Percentiles rank a stretch among this genome's conserved stretches.
Evolutionary conservation across 2,113 vertebrate genomes (phyloP).

Genomic region (Xiphophorus maculatus): DNA sequence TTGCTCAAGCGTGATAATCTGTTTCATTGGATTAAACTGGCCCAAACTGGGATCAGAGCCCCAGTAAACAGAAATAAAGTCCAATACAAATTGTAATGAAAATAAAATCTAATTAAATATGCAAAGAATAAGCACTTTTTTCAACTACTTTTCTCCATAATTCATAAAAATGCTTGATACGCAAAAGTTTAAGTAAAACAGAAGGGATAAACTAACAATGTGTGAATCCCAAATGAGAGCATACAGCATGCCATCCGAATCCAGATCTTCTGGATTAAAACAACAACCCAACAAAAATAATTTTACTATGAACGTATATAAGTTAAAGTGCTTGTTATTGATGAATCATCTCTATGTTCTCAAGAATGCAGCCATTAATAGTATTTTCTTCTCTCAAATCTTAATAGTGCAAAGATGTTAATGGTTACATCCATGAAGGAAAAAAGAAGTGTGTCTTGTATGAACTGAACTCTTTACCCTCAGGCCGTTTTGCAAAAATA

Average conservation of each 20-base stretch:
- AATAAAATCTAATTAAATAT: background rate
- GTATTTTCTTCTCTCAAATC: background rate
- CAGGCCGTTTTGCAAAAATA: constrained; percentile 7
- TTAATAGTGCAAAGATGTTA: too few relatives aligned
- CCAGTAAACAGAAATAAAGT: background rate
- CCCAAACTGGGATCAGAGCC: background rate
- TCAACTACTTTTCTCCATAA: background rate
- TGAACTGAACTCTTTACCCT: background rate
- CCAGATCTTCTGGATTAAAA: too few relatives aligned
- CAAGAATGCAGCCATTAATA: too few relatives aligned
- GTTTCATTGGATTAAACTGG: background rate
- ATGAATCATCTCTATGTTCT: too few relatives aligned
- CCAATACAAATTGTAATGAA: background rate
- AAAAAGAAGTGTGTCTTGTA: background rate
- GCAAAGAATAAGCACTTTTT: too few relatives aligned
- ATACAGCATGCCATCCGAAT: too few relatives aligned
- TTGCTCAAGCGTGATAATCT: background rate
- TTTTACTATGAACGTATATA: too few relatives aligned
- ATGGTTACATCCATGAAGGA: background rate
- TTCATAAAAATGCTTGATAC: background rate
- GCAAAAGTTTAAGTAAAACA: background rate
- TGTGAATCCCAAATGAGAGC: too few relatives aligned
- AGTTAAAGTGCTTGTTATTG: too few relatives aligned
- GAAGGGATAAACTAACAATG: background rate
- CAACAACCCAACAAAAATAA: too few relatives aligned